Evolutionary conservation across 2,797 vertebrate species (phyloP), one percentile per base, ranked within the genome.

Genomic region (Euthynnus affinis): DNA sequence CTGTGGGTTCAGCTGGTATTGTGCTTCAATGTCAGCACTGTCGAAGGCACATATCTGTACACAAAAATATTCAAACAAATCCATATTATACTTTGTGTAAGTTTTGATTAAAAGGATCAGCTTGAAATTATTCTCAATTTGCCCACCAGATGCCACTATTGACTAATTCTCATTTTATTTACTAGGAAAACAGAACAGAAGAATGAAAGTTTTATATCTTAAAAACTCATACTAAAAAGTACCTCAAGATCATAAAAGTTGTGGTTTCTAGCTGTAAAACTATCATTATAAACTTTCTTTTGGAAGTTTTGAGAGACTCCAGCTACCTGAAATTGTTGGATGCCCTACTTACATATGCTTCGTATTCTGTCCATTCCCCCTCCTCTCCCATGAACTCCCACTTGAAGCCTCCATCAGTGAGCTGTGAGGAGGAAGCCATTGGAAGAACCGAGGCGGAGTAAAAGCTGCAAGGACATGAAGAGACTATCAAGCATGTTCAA

Each of bases 311-410:
- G 3, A 6, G 57, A 8, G 17, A 14, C 25, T 5, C 13, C 7
- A 14, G 12, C n/a, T 6, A 32, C 13, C 18, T 20, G 18, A 73
- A 9, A 51, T 9, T 3, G 5, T 6, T 55, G 2, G 58, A 27
- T 74, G 75, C 2, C 44, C 18, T 23, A 83, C 93, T 90, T 62
- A 94, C 94, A 44, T 84, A 48, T 59, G 88, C 84, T 79, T 91
- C 81, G 66, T 93, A 95, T 71, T 94, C 90, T 1, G 56, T 86
- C 94, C 94, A 95, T 14, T 57, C 17, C 1, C 91, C 92, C 56
- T 91, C 78, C 0, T 93, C 84, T 44, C 53, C 93, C 89, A 92
- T 89, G 58, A 93, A 94, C 82, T 95, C 91, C 94, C 94, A 95
- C 73, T 23, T 87, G 62, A 13, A 69, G 17, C 49, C 40, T 60